Base-by-base conservation (phyloP, 2,888 invertebrate species). In the Trichopoda pennipes region DNA sequence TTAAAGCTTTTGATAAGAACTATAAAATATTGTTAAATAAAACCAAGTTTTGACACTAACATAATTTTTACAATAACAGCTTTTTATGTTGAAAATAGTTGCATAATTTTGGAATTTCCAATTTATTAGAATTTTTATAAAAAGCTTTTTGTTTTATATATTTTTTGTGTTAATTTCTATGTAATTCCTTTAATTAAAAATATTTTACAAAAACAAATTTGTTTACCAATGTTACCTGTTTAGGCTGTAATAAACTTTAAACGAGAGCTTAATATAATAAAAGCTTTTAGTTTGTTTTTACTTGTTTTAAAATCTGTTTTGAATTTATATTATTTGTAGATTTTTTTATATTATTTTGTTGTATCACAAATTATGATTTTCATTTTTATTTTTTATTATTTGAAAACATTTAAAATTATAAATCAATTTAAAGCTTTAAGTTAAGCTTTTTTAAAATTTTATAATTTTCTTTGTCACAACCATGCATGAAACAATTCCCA, bases 401-500 rank as follows among this genome's bases (percentile, higher is more conserved):
- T 44, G 12, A 42, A 38, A 68, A 14, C 28, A 42, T 14, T 21
- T 28, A 17, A 68, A 42, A 68, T 21, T 69, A 28, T 56, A 44
- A 55, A 55, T 44, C 12, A 28, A 17, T 23, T 42, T 3, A 51
- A 49, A 51, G n/a, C 10, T 64, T 64, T 32, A 21, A 23, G 28
- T 28, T 2, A 28, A 28, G n/a, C 14, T 8, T 35, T 14, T 56
- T 47, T 12, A 1, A 51, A 51, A 47, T 55, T 64, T 58, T 53
- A 35, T 49, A 64, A 7, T 28, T 61, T 35, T 12, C 16, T 63
- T 53, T 73, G 49, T 73, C 17, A 47, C 42, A 55, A 55, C 17
- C 70, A 51, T 76, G 80, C 80, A 80, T 80, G 80, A 51, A 60
- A 21, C 16, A 17, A 80, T 8, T 75, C 75, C 70, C 69, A 60